A percentile compares a stretch with the other conserved stretches of the same genome.
Conservation (phyloP, 2,797 vertebrate species). For the Semotilus atromaculatus region DNA sequence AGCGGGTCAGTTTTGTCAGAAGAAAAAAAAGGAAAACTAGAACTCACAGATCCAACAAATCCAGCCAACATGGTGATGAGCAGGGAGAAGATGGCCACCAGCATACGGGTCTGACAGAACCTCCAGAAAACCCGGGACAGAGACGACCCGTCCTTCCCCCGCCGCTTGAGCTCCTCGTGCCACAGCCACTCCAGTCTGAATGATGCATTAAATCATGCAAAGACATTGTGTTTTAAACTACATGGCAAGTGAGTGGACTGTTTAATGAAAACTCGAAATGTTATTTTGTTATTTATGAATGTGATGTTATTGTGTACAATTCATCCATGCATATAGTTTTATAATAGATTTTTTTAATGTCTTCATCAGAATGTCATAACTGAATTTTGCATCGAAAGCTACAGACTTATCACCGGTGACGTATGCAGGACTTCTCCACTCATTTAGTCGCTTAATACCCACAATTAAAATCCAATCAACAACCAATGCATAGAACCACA, state of each 20-base stretch:
- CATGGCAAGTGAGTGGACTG: background rate
- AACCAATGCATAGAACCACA: too few species aligned
- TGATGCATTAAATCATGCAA: background rate
- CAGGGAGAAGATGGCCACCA: slow-evolving; percentile 80
- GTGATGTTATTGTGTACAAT: background rate
- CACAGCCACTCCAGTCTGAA: slow-evolving; percentile 80
- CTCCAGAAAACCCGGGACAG: slow-evolving; percentile 81
- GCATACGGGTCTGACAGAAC: slow-evolving; percentile 82
- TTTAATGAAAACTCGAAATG: background rate
- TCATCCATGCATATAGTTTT: background rate
- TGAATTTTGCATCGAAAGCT: background rate
- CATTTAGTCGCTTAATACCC: too few species aligned
- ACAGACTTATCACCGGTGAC: background rate
- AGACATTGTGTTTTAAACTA: background rate
- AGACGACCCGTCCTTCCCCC: slow-evolving; percentile 76
- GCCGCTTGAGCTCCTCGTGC: slow-evolving; percentile 79
- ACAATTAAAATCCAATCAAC: too few species aligned
- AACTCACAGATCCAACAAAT: slow-evolving; percentile 83
- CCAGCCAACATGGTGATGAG: slow-evolving; percentile 80
- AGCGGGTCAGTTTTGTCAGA: background rate
- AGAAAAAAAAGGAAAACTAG: background rate
- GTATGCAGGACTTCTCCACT: background rate
- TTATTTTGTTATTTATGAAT: background rate
- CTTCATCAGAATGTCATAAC: background rate
- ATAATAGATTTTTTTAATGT: background rate